phyloP scores from a whole-genome alignment of 1,140 invertebrate genomes.

The Eumaeus atala region DNA sequence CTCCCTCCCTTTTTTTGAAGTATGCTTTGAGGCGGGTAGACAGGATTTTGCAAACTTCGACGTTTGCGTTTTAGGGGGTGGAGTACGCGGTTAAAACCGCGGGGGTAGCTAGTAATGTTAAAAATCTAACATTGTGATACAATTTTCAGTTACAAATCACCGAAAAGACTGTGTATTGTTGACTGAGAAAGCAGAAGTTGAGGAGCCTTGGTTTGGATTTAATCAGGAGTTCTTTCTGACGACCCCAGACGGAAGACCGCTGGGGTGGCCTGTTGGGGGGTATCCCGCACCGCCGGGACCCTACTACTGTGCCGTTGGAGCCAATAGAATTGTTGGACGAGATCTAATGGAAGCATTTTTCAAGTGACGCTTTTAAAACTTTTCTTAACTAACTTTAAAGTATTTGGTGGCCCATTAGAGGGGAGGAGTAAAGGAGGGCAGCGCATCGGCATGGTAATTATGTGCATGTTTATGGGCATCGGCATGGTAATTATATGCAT shows the following conservation, averaged over 20 bases:
- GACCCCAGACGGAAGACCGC: conserved; percentile 84
- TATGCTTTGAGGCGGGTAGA: too few relatives aligned
- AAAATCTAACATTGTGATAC: conserved; percentile 1
- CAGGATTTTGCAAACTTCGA: too few relatives aligned
- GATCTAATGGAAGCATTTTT: conserved; percentile 95
- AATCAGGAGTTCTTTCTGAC: conserved; percentile 89
- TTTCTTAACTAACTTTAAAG: too few relatives aligned
- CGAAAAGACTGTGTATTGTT: conserved; percentile 83
- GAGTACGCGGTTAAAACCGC: too few relatives aligned
- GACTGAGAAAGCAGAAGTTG: conserved; percentile 82
- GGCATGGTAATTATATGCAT: too few relatives aligned
- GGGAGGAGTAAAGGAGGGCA: too few relatives aligned
- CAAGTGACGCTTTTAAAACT: conserved; percentile 32
- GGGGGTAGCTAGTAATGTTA: too few relatives aligned
- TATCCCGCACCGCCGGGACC: conserved; percentile 77
- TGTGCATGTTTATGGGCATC: too few relatives aligned
- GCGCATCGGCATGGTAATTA: too few relatives aligned
- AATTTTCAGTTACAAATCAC: conserved; percentile 79
- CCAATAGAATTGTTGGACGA: conserved; percentile 93
- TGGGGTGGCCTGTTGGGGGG: conserved; percentile 91
- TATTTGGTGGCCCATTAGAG: too few relatives aligned
- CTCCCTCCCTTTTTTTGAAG: too few relatives aligned
- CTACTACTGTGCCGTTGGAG: conserved; percentile 91
- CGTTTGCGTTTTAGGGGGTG: too few relatives aligned
- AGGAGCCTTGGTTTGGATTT: conserved; percentile 96